Evolutionary conservation across 1,140 invertebrate species (phyloP).

Genomic region (Dendrolimus kikuchii): DNA sequence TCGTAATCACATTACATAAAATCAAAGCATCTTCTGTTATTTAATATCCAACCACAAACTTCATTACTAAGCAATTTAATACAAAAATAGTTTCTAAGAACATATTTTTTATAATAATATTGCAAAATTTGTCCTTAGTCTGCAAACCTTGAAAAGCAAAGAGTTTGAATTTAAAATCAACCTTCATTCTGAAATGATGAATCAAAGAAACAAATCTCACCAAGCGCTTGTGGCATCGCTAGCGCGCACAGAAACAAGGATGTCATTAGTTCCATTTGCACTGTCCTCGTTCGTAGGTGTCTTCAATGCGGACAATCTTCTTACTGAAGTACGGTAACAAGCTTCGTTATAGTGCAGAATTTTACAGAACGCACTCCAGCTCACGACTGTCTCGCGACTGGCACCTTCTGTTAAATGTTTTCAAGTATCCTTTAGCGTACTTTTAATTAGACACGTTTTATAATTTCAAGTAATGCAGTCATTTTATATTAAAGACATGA

Average conservation of each 20-base stretch:
- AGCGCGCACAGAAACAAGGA: slow-evolving; percentile 45
- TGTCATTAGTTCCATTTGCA: slow-evolving; percentile 64
- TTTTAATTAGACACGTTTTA: neutral
- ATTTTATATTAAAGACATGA: neutral
- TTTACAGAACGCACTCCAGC: slow-evolving; percentile 39
- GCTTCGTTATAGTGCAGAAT: slow-evolving; percentile 52
- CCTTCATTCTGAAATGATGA: neutral
- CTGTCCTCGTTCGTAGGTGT: slow-evolving; percentile 38
- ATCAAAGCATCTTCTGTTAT: no score
- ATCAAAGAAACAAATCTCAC: slow-evolving; percentile 24
- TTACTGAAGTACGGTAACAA: slow-evolving; percentile 60
- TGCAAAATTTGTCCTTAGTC: no score
- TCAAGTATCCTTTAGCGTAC: slow-evolving; percentile 14
- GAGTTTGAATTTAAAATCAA: neutral
- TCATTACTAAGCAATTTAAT: no score
- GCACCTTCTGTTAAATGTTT: slow-evolving; percentile 26
- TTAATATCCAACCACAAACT: no score
- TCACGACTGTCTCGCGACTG: no score
- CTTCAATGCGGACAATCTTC: slow-evolving; percentile 49
- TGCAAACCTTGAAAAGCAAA: no score
- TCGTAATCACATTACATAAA: no score
- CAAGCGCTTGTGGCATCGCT: slow-evolving; percentile 37
- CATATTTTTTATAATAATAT: no score
- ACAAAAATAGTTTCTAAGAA: no score
- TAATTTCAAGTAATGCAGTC: neutral